Percentiles rank a stretch among this genome's conserved stretches.
phyloP scores from a whole-genome alignment of 2,888 invertebrate genomes.

The Dryococelus australis region DNA sequence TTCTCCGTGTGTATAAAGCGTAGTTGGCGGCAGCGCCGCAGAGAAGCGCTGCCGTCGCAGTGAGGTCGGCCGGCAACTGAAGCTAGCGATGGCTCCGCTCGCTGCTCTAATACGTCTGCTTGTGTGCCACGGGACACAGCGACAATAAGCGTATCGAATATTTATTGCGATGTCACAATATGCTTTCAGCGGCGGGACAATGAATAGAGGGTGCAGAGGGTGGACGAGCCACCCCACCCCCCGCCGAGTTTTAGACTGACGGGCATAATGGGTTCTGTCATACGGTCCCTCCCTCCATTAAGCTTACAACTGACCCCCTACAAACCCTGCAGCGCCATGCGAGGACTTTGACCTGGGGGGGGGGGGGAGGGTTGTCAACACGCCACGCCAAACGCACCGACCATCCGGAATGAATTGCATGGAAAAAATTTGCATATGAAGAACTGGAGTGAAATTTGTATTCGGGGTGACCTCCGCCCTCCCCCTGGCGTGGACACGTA shows the following conservation, averaged over 20 bases:
- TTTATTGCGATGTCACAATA: slow-evolving; percentile 9
- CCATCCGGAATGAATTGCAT: background rate
- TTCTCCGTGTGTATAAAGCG: too few relatives aligned
- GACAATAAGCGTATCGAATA: background rate
- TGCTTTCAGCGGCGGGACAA: background rate
- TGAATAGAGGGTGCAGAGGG: background rate
- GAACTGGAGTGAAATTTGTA: background rate
- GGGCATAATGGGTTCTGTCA: slow-evolving; percentile 16
- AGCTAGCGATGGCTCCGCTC: too few relatives aligned
- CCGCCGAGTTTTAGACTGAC: background rate
- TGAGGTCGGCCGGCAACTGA: too few relatives aligned
- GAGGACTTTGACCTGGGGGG: background rate
- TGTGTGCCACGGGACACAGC: background rate
- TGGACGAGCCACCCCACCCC: background rate
- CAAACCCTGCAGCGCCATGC: background rate
- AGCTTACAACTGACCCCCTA: background rate
- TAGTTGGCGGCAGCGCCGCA: too few relatives aligned
- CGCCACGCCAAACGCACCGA: background rate
- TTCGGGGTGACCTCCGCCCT: background rate
- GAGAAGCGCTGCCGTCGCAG: too few relatives aligned
- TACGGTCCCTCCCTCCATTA: background rate
- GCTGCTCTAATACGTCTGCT: too few relatives aligned
- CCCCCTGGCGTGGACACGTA: background rate
- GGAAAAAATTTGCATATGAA: background rate
- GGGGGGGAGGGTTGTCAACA: background rate